A percentile compares a stretch with the other conserved stretches of the same genome.
Evolutionary conservation across 2,797 vertebrate species (phyloP).

Genomic region (Zonotrichia albicollis): DNA sequence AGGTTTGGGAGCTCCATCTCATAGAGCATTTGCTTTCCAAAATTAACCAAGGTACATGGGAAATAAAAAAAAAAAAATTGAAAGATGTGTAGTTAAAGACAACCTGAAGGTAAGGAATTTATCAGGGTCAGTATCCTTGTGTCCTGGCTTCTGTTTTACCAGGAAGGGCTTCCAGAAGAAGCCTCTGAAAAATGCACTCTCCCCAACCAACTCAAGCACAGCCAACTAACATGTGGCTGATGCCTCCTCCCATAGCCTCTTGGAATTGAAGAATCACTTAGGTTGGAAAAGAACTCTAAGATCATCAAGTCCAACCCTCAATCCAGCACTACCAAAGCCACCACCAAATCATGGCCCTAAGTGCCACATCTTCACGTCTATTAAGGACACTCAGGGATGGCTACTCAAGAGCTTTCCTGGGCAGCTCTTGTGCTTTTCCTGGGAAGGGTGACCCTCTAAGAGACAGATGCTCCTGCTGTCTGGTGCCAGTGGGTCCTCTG

Average conservation of each 20-base stretch:
- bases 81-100: neutral
- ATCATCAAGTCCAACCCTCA: neutral
- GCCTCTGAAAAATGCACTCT: neutral
- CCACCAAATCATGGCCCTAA: neutral
- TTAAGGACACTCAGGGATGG: neutral
- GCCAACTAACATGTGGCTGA: neutral
- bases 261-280: neutral
- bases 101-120: neutral
- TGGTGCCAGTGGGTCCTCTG: accelerated
- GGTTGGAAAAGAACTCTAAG: neutral
- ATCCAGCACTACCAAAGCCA: neutral
- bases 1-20: neutral
- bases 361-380: neutral
- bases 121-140: neutral
- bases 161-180: neutral
- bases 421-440: neutral
- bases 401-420: neutral
- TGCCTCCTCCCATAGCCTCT: neutral
- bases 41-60: accelerated
- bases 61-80: neutral
- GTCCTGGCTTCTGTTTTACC: neutral
- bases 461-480: accelerated
- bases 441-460: neutral
- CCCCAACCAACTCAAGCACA: neutral
- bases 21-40: neutral